Evolutionary conservation across 2,113 vertebrate species (phyloP), one percentile per base, ranked within the genome.

Genomic region (Rhadina sibilatrix): DNA sequence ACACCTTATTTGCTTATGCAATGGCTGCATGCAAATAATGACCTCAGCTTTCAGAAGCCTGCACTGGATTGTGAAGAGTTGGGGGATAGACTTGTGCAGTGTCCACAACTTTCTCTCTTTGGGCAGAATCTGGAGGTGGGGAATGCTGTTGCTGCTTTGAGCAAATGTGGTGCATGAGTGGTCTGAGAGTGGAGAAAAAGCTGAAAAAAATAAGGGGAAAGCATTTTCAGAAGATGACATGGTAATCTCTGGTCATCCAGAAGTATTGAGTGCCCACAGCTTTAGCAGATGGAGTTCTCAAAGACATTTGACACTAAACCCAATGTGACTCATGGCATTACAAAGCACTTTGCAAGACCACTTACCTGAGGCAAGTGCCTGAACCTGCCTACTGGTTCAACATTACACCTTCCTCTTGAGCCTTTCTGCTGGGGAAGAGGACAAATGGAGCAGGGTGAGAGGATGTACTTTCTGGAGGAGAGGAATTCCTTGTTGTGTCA

Each of bases 1-100:
- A 87, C 52, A 90, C 92, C 86, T 77, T 92, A 86, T 90, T 88
- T 92, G 82, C 54, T 95, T n/a, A 10, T 68, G n/a, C 57, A 60
- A 60, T 85, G 63, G 37, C 75, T 90, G 66, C 57, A 33, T 61
- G 42, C 54, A 77, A 90, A 65, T 77, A 74, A 74, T 42, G 42
- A 63, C 30, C 42, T 83, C 64, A 17, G 66, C 37, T 50, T 94
- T 50, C n/a, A 46, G 75, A 65, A 80, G 50, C 20, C 40, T 66
- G 1, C 49, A 33, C 20, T 0, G 0, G 12, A 24, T 70, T 69
- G 53, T 46, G 1, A 12, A 20, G 71, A 35, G 14, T 12, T 63
- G 76, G 35, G 44, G 54, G 20, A 40, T 18, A 70, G 68, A 30
- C 23, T 68, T 65, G 18, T 15, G n/a, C 42, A 35, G 20, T 33